Evolutionary conservation across 2,888 invertebrate species (phyloP).

Genomic region (Pseudolycoriella hygida): DNA sequence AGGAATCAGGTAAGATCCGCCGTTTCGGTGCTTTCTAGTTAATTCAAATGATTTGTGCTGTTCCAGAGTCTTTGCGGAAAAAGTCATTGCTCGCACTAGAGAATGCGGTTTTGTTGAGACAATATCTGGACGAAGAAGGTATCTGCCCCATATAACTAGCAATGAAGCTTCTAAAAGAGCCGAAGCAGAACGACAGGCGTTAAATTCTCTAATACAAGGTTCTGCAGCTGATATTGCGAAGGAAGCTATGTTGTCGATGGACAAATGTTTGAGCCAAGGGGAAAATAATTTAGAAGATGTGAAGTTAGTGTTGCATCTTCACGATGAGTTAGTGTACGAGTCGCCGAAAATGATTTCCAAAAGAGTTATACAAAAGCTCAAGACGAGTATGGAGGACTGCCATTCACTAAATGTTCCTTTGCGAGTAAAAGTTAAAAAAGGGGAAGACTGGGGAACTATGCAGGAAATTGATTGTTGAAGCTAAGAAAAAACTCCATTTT

Average conservation of each 20-base stretch:
- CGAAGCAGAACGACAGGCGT: conserved; percentile 72
- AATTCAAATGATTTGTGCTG: too few species aligned
- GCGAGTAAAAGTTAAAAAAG: conserved; percentile 72
- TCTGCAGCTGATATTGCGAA: conserved; percentile 94
- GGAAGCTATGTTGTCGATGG: conserved; percentile 67
- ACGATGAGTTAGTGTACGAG: conserved; percentile 94
- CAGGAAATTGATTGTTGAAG: too few species aligned
- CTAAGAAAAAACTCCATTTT: too few species aligned
- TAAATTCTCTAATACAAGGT: conserved; percentile 91
- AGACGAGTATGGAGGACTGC: conserved; percentile 63
- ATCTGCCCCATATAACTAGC: conserved; percentile 57
- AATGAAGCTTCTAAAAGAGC: conserved; percentile 40
- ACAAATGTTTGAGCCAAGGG: conserved; percentile 34
- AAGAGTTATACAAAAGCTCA: conserved; percentile 43
- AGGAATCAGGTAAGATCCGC: conserved; percentile 41
- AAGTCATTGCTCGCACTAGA: conserved; percentile 43
- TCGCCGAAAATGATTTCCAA: conserved; percentile 40
- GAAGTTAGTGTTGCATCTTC: conserved; percentile 72
- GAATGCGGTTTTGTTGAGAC: conserved; percentile 69
- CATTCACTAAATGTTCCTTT: conserved; percentile 57
- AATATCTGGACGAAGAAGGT: conserved; percentile 57
- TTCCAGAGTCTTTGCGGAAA: conserved; percentile 18
- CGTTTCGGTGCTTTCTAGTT: neutral
- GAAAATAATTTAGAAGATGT: conserved; percentile 22
- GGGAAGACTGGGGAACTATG: conserved; percentile 56